Evolutionary conservation across 2,888 invertebrate species (phyloP).

Genomic region (Lepidochrysops patricia): DNA sequence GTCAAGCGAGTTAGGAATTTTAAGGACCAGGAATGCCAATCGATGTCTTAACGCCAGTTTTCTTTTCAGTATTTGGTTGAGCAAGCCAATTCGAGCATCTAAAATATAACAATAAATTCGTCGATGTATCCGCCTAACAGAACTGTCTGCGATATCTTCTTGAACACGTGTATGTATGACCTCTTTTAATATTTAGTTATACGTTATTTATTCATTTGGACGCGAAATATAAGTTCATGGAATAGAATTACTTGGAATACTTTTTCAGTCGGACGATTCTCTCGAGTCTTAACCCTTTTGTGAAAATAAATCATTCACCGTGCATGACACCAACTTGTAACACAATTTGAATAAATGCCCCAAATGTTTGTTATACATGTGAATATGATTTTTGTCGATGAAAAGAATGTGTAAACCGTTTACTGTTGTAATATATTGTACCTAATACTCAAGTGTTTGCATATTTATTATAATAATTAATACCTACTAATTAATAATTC

Average conservation of each 20-base stretch:
- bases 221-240: not conserved
- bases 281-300: conserved; percentile 4
- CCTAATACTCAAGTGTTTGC: too few species aligned
- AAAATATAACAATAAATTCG: not conserved
- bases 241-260: conserved; percentile 3
- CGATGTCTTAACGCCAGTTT: too few species aligned
- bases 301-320: not conserved
- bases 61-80: too few species aligned
- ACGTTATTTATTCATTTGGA: conserved; percentile 8
- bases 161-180: not conserved
- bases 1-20: too few species aligned
- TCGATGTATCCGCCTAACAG: not conserved
- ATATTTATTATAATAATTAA: too few species aligned
- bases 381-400: not conserved
- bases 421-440: too few species aligned
- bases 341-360: conserved; percentile 4
- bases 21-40: too few species aligned
- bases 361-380: conserved; percentile 29
- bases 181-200: not conserved
- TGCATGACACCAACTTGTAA: conserved; percentile 1
- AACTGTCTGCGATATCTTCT: not conserved
- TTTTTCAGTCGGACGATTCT: not conserved
- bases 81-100: too few species aligned
- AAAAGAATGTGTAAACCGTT: too few species aligned
- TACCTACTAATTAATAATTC: too few species aligned